Evolutionary conservation across 2,797 vertebrate species (phyloP), one percentile per base, ranked within the genome.

Genomic region (Coccyzus lansbergi): DNA sequence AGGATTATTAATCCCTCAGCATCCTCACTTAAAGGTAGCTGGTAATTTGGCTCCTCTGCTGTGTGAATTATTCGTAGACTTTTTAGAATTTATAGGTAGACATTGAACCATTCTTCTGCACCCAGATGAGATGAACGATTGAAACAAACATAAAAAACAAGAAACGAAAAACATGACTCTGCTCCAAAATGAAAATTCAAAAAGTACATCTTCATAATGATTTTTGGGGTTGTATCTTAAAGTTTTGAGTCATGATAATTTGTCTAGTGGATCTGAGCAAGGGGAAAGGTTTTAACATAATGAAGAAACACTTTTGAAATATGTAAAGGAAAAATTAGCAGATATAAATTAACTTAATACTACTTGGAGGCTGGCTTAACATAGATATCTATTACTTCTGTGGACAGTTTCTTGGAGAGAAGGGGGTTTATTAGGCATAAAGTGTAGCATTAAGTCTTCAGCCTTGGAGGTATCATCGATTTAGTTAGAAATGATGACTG

Each of bases 1-100:
- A 88, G 89, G 11, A 49, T 70, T 85, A 86, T 90, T 79, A 93
- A 83, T 93, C 53, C 56, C n/a, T 88, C 0, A 0, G 20, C 51
- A 53, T 67, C 58, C 55, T 74, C 63, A 86, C 69, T 52, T 89
- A 29, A 36, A 69, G 64, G 62, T 91, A 69, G 42, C 79, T 93
- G 65, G 68, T 72, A 88, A 91, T 95, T 91, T 89, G 69, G 33
- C 86, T 90, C 52, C 55, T 90, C 14, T 33, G 74, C 46, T 53
- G 51, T 63, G 82, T 94, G 86, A 95, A 83, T 92, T 93, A 95
- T 95, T 91, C 80, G 86, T 15, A 65, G 26, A 36, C 83, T 79
- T 86, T 8, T 69, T 90, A 82, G 80, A 88, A 88, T 89, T 79
- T 88, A 56, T 49, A 51, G n/a, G 83, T 21, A 75, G 59, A 38